Evolutionary conservation across 2,888 invertebrate genomes (phyloP).

Genomic region (Norana najaformis): DNA sequence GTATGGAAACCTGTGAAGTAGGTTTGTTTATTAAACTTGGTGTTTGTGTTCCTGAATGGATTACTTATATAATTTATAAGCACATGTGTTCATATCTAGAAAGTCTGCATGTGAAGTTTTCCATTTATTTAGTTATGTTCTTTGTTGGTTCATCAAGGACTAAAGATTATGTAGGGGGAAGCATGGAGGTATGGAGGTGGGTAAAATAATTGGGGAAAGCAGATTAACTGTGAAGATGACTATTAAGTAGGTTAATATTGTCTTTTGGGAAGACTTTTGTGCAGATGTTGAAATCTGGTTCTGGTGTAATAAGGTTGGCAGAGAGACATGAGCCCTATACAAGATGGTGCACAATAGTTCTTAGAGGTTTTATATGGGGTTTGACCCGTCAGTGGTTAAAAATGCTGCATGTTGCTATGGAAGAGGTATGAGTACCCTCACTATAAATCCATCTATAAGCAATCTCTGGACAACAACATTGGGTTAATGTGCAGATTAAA

Average conservation of each 20-base stretch:
- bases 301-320: neutral
- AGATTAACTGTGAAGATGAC: neutral
- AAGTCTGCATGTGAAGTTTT: neutral
- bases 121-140: neutral
- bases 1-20: constrained; percentile 13
- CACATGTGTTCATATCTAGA: neutral
- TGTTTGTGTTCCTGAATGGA: neutral
- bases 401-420: neutral
- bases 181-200: neutral
- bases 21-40: neutral
- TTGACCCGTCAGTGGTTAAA: neutral
- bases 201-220: no score
- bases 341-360: neutral
- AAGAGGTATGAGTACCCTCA: neutral
- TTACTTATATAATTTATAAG: neutral
- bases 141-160: neutral
- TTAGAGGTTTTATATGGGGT: neutral
- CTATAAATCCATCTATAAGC: neutral
- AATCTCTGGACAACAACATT: neutral
- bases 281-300: neutral
- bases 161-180: neutral
- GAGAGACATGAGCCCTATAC: neutral
- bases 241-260: neutral
- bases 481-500: neutral
- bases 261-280: neutral